Evolutionary conservation across 2,113 vertebrate genomes (phyloP).

Genomic region (Brevimyrus niger): DNA sequence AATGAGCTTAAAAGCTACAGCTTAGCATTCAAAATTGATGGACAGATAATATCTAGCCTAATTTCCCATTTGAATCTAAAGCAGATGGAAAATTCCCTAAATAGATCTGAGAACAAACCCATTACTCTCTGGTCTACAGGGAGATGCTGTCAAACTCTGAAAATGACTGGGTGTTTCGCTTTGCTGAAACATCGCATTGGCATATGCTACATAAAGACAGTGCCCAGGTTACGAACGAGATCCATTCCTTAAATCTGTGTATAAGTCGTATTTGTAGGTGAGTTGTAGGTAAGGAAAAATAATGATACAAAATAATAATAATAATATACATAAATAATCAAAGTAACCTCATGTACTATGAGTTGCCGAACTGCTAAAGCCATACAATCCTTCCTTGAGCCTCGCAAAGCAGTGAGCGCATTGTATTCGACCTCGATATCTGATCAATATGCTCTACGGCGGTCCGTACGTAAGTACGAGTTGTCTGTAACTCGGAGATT

Average conservation of each 20-base stretch:
- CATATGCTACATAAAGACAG: neutral
- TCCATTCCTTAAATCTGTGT: neutral
- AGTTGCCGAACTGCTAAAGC: neutral
- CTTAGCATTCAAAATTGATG: slow-evolving; percentile 11
- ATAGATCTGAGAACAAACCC: slow-evolving; percentile 6
- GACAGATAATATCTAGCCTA: slow-evolving; percentile 4
- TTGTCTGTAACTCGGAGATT: neutral
- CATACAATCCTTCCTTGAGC: neutral
- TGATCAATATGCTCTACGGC: neutral
- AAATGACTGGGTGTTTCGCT: neutral
- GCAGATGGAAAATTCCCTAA: slow-evolving; percentile 1
- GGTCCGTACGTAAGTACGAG: neutral
- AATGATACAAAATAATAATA: neutral
- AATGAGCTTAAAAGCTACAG: slow-evolving; percentile 9
- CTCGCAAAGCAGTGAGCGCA: neutral
- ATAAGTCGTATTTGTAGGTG: neutral
- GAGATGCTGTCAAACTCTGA: neutral
- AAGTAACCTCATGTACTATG: neutral
- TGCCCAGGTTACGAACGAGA: neutral
- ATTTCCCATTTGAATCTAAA: slow-evolving; percentile 19
- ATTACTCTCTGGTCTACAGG: neutral
- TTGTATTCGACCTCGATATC: neutral
- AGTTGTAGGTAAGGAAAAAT: neutral
- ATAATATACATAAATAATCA: neutral
- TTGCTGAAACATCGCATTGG: neutral